Evolutionary conservation across 2,113 vertebrate genomes (phyloP).

Genomic region (Peromyscus leucopus): DNA sequence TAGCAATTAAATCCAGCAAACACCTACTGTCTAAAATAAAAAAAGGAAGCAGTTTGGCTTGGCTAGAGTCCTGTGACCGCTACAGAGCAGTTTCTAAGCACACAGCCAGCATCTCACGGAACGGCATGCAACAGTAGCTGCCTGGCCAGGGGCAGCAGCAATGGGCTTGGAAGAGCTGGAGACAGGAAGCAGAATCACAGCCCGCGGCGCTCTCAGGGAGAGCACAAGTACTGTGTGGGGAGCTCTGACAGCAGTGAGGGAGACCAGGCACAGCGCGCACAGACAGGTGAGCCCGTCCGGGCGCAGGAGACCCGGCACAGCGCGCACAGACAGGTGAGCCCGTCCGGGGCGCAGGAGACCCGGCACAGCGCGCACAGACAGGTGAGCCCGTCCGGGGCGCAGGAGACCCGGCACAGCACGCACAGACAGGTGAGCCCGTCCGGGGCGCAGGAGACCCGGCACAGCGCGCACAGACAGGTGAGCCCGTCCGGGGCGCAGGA

Average conservation of each 20-base stretch:
- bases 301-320: not conserved
- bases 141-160: not conserved
- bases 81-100: not conserved
- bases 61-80: not conserved
- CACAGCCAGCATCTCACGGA: not conserved
- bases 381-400: not conserved
- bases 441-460: not conserved
- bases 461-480: not conserved
- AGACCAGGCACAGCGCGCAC: not conserved
- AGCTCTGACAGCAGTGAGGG: not conserved
- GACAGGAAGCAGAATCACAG: not conserved
- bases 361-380: not conserved
- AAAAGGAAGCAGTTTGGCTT: not conserved
- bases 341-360: not conserved
- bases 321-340: not conserved
- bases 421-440: not conserved
- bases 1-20: conserved; percentile 14
- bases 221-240: not conserved
- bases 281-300: not conserved
- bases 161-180: not conserved
- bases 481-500: not conserved
- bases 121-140: not conserved
- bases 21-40: not conserved
- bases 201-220: not conserved
- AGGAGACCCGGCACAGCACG: not conserved